Percentiles rank a stretch among this genome's conserved stretches.
Conservation (phyloP, 2,113 vertebrate species). For the Girardinichthys multiradiatus region DNA sequence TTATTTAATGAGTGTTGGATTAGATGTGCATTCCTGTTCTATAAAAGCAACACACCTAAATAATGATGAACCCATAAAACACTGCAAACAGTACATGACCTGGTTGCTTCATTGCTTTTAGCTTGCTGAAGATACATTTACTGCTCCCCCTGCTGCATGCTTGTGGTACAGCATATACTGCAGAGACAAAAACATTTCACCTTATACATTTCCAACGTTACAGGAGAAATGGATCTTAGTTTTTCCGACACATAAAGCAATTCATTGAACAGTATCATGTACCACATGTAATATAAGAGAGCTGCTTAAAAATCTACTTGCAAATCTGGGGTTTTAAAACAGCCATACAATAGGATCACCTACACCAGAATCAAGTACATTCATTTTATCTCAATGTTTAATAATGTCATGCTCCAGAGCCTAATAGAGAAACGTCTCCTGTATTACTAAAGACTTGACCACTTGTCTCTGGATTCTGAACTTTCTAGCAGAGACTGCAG, state of each 20-base stretch:
- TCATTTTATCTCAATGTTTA: background rate
- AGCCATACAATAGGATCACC: too few relatives aligned
- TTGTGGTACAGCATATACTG: background rate
- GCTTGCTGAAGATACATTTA: background rate
- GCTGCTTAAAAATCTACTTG: too few relatives aligned
- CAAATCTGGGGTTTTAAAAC: too few relatives aligned
- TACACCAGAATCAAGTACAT: too few relatives aligned
- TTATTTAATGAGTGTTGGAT: background rate
- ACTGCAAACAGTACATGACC: background rate
- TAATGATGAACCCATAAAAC: background rate
- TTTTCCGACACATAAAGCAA: background rate
- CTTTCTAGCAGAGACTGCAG: background rate
- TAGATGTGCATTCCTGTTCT: constrained; percentile 7
- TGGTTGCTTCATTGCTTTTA: background rate
- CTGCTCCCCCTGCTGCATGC: constrained; percentile 50
- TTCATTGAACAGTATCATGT: background rate
- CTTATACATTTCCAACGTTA: background rate
- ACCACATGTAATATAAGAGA: too few relatives aligned
- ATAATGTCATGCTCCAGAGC: background rate
- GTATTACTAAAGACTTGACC: too few relatives aligned
- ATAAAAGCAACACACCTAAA: background rate
- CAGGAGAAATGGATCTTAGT: background rate
- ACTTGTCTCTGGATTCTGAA: background rate
- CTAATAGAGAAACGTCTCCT: too few relatives aligned
- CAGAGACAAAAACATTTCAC: background rate